Conservation (phyloP, 2,797 vertebrate species). For the Acanthis flammea region DNA sequence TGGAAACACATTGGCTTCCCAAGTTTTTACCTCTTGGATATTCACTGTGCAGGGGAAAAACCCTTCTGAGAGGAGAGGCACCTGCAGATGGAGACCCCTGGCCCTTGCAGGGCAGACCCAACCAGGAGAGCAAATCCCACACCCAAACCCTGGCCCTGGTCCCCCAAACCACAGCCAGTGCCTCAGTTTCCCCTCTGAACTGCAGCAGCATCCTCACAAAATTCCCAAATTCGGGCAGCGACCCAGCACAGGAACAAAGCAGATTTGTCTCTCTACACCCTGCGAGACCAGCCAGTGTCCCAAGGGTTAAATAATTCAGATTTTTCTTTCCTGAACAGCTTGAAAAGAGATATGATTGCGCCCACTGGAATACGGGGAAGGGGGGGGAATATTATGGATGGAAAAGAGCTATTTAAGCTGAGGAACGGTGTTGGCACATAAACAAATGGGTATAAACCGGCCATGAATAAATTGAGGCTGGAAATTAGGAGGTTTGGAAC, state of each 20-base stretch:
- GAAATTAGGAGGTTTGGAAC: conserved; percentile 44
- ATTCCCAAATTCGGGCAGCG: background rate
- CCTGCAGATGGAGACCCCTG: background rate
- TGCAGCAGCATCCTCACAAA: background rate
- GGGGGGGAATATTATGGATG: conserved; percentile 20
- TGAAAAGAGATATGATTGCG: conserved; percentile 62
- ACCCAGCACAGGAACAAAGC: background rate
- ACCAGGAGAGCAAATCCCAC: background rate
- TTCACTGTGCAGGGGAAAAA: background rate
- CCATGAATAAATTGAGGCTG: conserved; percentile 58
- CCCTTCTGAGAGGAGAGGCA: background rate
- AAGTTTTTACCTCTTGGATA: background rate
- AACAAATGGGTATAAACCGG: conserved; percentile 57
- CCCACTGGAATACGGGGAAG: background rate
- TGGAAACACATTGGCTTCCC: background rate
- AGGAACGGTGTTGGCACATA: conserved; percentile 55
- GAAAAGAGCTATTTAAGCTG: conserved; percentile 65
- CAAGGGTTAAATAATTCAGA: conserved; percentile 59
- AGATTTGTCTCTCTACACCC: background rate
- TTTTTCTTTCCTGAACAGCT: conserved; percentile 63
- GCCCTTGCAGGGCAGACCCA: background rate
- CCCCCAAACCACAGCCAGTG: accelerated
- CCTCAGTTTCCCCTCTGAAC: background rate
- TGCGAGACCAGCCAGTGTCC: background rate
- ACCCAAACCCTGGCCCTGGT: accelerated